Evolutionary conservation across 1,140 invertebrate genomes (phyloP).

Genomic region (Lepidurus arcticus): DNA sequence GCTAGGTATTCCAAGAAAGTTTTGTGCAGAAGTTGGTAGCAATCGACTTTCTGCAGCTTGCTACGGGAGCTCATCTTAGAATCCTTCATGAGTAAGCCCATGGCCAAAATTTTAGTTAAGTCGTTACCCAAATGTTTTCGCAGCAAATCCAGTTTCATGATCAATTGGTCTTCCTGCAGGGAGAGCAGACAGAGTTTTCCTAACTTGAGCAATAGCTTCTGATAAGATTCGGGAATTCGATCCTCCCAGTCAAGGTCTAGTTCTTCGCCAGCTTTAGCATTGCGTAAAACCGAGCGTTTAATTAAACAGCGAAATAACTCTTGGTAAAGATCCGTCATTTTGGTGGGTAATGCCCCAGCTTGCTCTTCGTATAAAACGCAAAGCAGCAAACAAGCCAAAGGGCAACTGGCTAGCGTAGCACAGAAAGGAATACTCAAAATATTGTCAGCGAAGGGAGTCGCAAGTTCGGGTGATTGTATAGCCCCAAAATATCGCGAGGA

Average conservation of each 20-base stretch:
- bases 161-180: not conserved
- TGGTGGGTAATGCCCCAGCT: conserved; percentile 29
- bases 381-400: conserved; percentile 39
- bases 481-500: conserved; percentile 33
- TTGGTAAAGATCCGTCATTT: conserved; percentile 35
- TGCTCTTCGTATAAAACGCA: conserved; percentile 40
- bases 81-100: conserved; percentile 18
- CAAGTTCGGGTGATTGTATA: conserved; percentile 35
- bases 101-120: conserved; percentile 5
- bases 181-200: not conserved
- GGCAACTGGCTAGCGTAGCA: conserved; percentile 36
- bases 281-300: conserved; percentile 19
- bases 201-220: not conserved
- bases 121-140: conserved; percentile 14
- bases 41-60: conserved; percentile 28
- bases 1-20: conserved; percentile 35
- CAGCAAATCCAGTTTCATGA: not conserved
- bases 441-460: not conserved
- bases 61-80: conserved; percentile 18
- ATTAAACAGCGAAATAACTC: conserved; percentile 34
- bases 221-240: conserved; percentile 2
- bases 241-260: conserved; percentile 8
- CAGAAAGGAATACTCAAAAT: not conserved
- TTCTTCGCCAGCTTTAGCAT: conserved; percentile 2
- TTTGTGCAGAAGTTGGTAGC: conserved; percentile 34